phyloP scores from a whole-genome alignment of 2,113 vertebrate species.

The Pedionomus torquatus region DNA sequence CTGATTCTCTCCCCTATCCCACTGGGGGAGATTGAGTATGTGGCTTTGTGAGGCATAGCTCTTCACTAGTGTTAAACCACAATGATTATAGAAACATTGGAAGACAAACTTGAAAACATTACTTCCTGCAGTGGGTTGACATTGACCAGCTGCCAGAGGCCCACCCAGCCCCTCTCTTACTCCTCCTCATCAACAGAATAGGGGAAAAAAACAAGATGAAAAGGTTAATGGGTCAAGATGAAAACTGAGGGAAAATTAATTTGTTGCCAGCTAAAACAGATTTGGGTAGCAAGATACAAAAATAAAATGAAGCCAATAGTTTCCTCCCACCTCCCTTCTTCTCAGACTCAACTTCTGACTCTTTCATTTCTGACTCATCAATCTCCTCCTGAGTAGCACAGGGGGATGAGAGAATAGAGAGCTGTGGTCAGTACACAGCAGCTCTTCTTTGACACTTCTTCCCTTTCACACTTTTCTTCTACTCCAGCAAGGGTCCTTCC shows the following conservation, averaged over 20 bases:
- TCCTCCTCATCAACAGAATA: background rate
- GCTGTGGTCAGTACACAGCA: background rate
- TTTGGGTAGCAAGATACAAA: rapidly evolving
- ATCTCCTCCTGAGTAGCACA: background rate
- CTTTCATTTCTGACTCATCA: background rate
- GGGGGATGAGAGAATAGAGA: rapidly evolving
- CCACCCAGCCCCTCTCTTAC: background rate
- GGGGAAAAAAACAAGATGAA: background rate
- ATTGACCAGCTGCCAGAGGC: background rate
- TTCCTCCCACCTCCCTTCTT: background rate
- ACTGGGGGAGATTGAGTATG: too few species aligned
- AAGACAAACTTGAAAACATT: background rate
- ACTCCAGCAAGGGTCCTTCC: background rate
- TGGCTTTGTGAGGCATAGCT: background rate
- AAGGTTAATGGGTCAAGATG: background rate
- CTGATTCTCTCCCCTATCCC: background rate
- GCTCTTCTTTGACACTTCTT: background rate
- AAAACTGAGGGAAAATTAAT: background rate
- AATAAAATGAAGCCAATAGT: background rate
- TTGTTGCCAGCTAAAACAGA: background rate
- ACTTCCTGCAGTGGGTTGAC: background rate
- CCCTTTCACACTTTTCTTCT: background rate
- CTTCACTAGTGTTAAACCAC: background rate
- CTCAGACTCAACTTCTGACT: background rate
- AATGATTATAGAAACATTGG: background rate